Conservation (phyloP, 2,888 invertebrate genomes). For the Antheraea yamamai region DNA sequence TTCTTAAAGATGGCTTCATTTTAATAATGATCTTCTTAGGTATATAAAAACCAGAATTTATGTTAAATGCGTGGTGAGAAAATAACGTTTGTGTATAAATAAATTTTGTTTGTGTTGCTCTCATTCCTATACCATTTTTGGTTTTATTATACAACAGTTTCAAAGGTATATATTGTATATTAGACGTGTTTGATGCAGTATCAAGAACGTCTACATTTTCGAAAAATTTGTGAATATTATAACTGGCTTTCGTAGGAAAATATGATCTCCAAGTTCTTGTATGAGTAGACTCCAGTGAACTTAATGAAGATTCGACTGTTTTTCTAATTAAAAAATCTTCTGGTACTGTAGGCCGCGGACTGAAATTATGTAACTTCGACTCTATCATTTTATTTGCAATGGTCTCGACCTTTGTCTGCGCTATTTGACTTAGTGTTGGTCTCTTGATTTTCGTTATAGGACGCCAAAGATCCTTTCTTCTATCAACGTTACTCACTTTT, state of each 20-base stretch:
- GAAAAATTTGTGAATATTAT: neutral
- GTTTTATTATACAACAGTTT: neutral
- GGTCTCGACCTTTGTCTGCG: neutral
- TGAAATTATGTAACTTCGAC: neutral
- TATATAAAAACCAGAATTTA: conserved; percentile 3
- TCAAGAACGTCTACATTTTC: neutral
- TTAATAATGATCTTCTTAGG: neutral
- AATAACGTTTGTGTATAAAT: neutral
- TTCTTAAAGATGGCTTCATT: conserved; percentile 8
- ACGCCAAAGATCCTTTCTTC: neutral
- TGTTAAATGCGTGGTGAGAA: neutral
- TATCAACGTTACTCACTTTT: neutral
- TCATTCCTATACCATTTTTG: neutral
- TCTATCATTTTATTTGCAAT: neutral
- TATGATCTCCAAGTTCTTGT: conserved; percentile 13
- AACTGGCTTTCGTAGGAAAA: neutral
- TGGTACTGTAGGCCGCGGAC: neutral
- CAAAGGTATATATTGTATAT: neutral
- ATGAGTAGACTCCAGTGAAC: neutral
- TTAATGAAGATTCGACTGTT: neutral
- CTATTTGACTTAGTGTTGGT: neutral
- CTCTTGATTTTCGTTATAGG: neutral
- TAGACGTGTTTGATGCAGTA: neutral
- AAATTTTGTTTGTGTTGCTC: neutral
- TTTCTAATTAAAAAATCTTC: neutral